A percentile compares a stretch with the other conserved stretches of the same genome.
Conservation (phyloP, 2,888 invertebrate species). For the Ganaspis brasiliensis region DNA sequence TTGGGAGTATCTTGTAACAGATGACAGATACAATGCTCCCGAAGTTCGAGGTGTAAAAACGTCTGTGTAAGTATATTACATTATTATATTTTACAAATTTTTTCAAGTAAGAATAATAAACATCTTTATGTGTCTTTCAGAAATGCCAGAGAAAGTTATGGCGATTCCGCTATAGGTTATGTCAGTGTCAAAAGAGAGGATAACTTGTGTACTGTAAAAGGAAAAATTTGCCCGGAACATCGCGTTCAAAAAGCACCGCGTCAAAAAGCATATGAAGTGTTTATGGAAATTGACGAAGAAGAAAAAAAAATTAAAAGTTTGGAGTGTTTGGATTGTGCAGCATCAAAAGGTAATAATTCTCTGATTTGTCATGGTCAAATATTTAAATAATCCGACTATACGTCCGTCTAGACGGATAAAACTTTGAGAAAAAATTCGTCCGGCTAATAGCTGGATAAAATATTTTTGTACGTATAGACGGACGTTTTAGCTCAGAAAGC, state of each 20-base stretch:
- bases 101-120: constrained; percentile 30
- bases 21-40: constrained; percentile 30
- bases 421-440: too few relatives aligned
- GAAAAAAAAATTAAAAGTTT: constrained; percentile 36
- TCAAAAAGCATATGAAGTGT: constrained; percentile 43
- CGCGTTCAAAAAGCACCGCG: too few relatives aligned
- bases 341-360: constrained; percentile 30
- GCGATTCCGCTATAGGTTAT: constrained; percentile 45
- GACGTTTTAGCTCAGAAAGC: too few relatives aligned
- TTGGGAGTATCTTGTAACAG: constrained; percentile 25
- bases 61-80: not conserved
- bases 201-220: constrained; percentile 48
- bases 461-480: too few relatives aligned
- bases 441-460: too few relatives aligned
- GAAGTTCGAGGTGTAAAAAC: constrained; percentile 29
- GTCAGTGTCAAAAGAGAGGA: constrained; percentile 24
- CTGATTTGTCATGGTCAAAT: not conserved
- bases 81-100: not conserved
- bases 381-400: too few relatives aligned
- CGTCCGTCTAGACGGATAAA: too few relatives aligned
- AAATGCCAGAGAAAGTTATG: constrained; percentile 41
- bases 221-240: constrained; percentile 52
- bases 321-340: constrained; percentile 45
- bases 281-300: constrained; percentile 2
- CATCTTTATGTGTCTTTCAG: not conserved